Percentiles rank a stretch among this genome's conserved stretches.
phyloP scores from a whole-genome alignment of 2,888 invertebrate species.

The Lamellibrachia columna region DNA sequence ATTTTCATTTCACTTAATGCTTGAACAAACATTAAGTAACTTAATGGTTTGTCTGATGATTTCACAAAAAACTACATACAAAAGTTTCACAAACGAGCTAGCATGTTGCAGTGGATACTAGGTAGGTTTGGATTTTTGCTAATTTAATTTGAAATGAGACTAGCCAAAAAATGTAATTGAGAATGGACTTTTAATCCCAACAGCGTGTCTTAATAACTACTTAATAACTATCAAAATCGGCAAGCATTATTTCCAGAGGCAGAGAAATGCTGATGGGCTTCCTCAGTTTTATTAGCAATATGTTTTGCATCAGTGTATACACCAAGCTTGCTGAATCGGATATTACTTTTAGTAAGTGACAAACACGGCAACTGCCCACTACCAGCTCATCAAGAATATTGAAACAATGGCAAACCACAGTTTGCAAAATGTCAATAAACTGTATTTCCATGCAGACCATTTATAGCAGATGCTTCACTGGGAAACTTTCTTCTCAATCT shows the following conservation, averaged over 20 bases:
- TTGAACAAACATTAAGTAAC: too few species aligned
- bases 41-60: neutral
- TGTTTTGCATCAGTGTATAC: neutral
- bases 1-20: too few species aligned
- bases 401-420: neutral
- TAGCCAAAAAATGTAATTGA: too few species aligned
- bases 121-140: too few species aligned
- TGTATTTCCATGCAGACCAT: neutral
- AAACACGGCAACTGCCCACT: neutral
- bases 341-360: neutral
- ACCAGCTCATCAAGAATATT: neutral
- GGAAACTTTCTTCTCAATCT: neutral
- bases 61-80: neutral
- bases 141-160: too few species aligned
- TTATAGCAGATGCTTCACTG: neutral
- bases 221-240: neutral
- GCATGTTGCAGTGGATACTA: too few species aligned
- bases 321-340: neutral
- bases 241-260: conserved; percentile 1
- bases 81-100: neutral
- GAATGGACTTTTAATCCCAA: too few species aligned
- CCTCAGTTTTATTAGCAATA: neutral
- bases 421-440: neutral
- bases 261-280: neutral
- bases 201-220: too few species aligned